Evolutionary conservation across 2,797 vertebrate genomes (phyloP).

Genomic region (Caiman crocodilus): DNA sequence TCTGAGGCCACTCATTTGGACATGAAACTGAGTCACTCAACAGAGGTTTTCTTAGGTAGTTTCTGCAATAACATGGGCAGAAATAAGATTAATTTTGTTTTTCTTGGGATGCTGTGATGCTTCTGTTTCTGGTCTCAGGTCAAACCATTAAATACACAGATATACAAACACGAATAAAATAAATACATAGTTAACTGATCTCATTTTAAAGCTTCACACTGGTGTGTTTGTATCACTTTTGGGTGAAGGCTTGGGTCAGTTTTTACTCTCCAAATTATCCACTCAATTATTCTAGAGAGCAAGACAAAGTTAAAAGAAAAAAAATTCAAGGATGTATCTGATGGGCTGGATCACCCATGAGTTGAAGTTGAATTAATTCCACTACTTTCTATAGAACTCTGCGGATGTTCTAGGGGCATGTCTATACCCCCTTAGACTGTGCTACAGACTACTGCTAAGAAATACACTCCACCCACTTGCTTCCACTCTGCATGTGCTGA

Average conservation of each 20-base stretch:
- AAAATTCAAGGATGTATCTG: neutral
- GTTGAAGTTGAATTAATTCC: neutral
- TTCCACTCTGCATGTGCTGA: too few relatives aligned
- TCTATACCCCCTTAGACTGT: too few relatives aligned
- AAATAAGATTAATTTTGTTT: neutral
- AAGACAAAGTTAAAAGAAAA: slow-evolving; percentile 17
- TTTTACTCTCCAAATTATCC: neutral
- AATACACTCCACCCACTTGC: too few relatives aligned
- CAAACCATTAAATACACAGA: neutral
- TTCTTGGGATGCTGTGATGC: neutral
- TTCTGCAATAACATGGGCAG: neutral
- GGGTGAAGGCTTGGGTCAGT: neutral
- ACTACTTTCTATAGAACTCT: neutral
- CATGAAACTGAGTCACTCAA: neutral
- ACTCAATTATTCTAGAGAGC: slow-evolving; percentile 34
- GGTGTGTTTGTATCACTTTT: neutral
- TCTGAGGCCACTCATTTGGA: neutral
- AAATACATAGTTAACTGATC: neutral
- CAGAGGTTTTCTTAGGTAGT: neutral
- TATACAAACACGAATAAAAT: neutral
- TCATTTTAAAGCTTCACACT: neutral
- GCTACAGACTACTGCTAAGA: too few relatives aligned
- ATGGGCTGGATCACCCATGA: slow-evolving; percentile 7
- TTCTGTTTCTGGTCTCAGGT: neutral
- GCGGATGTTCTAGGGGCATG: too few relatives aligned